A percentile compares a stretch with the other conserved stretches of the same genome.
phyloP scores from a whole-genome alignment of 2,888 invertebrate species.

The Amphimallon solstitiale region DNA sequence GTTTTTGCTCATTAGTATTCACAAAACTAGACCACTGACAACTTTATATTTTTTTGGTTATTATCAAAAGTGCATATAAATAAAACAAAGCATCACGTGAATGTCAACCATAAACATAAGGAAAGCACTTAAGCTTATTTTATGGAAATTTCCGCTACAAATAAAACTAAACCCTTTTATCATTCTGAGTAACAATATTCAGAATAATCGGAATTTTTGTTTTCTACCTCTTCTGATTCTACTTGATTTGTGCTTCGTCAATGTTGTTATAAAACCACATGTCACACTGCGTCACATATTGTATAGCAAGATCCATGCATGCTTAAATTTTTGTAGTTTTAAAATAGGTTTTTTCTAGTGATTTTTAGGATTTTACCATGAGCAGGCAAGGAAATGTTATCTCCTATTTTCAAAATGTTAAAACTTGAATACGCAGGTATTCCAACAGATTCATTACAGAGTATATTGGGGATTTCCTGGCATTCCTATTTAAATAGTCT shows the following conservation, averaged over 20 bases:
- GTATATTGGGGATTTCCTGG: not conserved
- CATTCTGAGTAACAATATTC: too few relatives aligned
- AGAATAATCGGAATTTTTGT: not conserved
- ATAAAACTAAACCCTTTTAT: too few relatives aligned
- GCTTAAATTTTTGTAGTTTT: not conserved
- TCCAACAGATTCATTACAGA: not conserved
- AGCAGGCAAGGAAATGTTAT: not conserved
- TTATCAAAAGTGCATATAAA: not conserved
- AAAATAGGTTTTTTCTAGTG: conserved; percentile 1
- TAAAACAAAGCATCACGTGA: too few relatives aligned
- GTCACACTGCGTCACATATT: not conserved
- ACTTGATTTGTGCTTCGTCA: not conserved
- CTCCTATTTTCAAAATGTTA: not conserved
- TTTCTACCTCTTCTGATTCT: not conserved
- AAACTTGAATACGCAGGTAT: not conserved
- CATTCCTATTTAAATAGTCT: conserved; percentile 1
- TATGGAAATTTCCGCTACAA: too few relatives aligned
- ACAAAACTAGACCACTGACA: not conserved
- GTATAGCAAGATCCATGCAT: not conserved
- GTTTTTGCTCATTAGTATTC: not conserved
- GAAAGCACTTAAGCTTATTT: too few relatives aligned
- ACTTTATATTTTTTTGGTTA: not conserved
- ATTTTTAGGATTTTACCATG: not conserved
- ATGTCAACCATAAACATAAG: too few relatives aligned
- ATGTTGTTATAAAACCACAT: too few relatives aligned